Conservation (phyloP, 2,113 vertebrate genomes). For the Parotia lawesii region DNA sequence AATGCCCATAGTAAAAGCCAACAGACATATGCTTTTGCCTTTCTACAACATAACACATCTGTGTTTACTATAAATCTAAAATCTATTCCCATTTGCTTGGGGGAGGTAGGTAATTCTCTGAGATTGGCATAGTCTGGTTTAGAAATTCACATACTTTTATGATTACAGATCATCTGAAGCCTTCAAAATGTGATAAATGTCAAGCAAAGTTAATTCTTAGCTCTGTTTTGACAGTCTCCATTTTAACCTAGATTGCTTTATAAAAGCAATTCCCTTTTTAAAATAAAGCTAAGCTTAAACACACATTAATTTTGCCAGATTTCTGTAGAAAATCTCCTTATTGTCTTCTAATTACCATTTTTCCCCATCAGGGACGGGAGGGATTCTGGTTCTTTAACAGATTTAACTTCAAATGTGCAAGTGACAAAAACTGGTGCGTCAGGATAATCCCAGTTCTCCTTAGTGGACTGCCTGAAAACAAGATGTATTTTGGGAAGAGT, state of each 20-base stretch:
- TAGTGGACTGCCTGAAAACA: neutral
- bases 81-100: neutral
- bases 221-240: constrained; percentile 2
- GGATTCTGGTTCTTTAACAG: neutral
- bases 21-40: neutral
- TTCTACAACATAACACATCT: neutral
- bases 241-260: constrained; percentile 5
- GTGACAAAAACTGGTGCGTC: neutral
- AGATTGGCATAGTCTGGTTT: neutral
- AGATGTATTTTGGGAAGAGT: neutral
- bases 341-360: constrained; percentile 5
- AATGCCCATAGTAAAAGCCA: neutral
- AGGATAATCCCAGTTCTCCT: neutral
- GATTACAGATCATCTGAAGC: constrained; percentile 3
- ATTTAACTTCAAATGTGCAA: neutral
- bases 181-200: constrained; percentile 8
- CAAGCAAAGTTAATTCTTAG: constrained; percentile 22
- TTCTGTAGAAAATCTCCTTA: neutral
- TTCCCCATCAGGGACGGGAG: neutral
- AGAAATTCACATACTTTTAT: constrained; percentile 10
- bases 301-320: neutral
- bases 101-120: neutral
- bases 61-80: constrained; percentile 19
- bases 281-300: neutral
- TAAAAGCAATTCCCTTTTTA: neutral